These are phyloP conservation scores for Diadegma fenestrale DNA, from an alignment of 2,888 invertebrate species.

Conservation along the genomic window DNA sequence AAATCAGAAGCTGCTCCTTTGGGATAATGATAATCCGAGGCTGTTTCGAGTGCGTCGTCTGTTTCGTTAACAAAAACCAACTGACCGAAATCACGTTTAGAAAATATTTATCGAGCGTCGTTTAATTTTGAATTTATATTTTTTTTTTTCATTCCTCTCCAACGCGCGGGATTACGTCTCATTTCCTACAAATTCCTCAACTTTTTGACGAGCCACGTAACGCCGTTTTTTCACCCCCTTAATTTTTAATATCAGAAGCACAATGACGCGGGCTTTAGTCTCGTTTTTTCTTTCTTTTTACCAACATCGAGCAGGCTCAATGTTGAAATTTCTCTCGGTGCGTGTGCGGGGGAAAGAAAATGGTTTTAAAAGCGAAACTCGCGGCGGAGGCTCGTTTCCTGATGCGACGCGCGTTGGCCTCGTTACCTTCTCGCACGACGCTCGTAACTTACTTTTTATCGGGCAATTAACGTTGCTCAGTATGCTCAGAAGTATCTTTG, in stretches of 20 bases:
- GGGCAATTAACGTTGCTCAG: slow-evolving; percentile 83
- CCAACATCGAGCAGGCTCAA: background rate
- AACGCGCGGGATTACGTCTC: background rate
- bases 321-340: slow-evolving; percentile 29
- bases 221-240: slow-evolving; percentile 16
- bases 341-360: slow-evolving; percentile 11
- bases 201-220: background rate
- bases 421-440: slow-evolving; percentile 77
- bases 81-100: background rate
- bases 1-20: slow-evolving; percentile 80
- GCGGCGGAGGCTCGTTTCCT: slow-evolving; percentile 80
- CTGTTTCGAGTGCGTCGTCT: slow-evolving; percentile 22
- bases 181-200: background rate
- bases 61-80: background rate
- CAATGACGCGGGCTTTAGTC: background rate
- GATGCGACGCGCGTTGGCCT: slow-evolving; percentile 71
- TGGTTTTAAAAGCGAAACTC: slow-evolving; percentile 71
- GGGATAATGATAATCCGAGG: slow-evolving; percentile 79
- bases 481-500: slow-evolving; percentile 55
- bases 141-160: background rate
- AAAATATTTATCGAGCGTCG: slow-evolving; percentile 1
- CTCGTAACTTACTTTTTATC: slow-evolving; percentile 83
- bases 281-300: slow-evolving; percentile 26
- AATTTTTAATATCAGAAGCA: slow-evolving; percentile 46
- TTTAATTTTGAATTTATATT: too few species aligned